Percentiles rank a stretch among this genome's conserved stretches.
Conservation (phyloP, 2,113 vertebrate genomes). For the Rhinoptilus africanus region DNA sequence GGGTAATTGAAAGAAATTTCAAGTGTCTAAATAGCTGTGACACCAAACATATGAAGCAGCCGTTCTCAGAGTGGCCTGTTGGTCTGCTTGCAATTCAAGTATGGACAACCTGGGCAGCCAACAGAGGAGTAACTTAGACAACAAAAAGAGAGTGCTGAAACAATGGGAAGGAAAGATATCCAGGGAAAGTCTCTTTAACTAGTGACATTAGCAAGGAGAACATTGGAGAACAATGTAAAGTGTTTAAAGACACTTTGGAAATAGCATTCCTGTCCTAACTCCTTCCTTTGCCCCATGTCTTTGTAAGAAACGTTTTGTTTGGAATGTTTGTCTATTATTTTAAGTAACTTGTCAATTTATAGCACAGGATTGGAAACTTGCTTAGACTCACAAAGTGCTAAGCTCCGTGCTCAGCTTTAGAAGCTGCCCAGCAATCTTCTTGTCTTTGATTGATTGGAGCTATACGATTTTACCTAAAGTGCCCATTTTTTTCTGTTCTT, state of each 20-base stretch:
- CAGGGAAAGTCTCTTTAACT: neutral
- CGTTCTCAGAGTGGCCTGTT: neutral
- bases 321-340: neutral
- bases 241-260: neutral
- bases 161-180: neutral
- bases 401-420: neutral
- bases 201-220: neutral
- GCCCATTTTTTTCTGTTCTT: neutral
- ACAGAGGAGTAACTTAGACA: neutral
- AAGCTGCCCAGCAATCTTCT: neutral
- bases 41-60: slow-evolving; percentile 19
- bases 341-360: neutral
- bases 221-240: neutral
- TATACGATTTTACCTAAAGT: neutral
- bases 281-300: neutral
- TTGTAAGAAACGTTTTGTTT: neutral
- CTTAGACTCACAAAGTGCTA: neutral
- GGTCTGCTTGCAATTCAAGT: neutral
- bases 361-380: neutral
- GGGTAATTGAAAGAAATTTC: slow-evolving; percentile 46
- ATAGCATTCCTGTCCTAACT: neutral
- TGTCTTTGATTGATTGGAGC: neutral
- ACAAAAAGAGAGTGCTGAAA: neutral
- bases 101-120: neutral
- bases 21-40: slow-evolving; percentile 43